Evolutionary conservation across 2,888 invertebrate genomes (phyloP), one percentile per base, ranked within the genome.

Genomic region (Merodon equestris): DNA sequence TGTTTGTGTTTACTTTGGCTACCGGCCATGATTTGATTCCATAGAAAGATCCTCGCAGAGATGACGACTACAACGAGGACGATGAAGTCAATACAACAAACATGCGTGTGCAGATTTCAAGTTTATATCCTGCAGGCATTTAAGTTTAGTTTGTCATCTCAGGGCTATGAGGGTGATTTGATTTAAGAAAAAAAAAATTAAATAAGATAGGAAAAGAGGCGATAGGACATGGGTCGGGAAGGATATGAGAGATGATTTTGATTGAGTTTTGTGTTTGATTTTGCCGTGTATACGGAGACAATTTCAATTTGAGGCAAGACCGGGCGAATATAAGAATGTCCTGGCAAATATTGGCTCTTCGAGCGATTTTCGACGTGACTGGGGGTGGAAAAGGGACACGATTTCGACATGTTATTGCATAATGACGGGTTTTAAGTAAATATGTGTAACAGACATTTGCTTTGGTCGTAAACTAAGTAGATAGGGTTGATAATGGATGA

Each of bases 1-100:
- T 71, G 71, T 63, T 63, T 71, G 47, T 60, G 61, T 71, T 71
- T 63, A 71, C 63, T 44, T 54, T 48, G 19, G 56, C 71, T 56
- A 19, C 13, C 1, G 56, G 71, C n/a, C 36, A 63, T 27, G 14
- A 50, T 56, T 71, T 45, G 63, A 63, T 51, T 51, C 42, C 40
- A 18, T 9, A 10, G 10, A 19, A 1, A 13, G 17, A 17, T n/a
- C 14, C 47, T 27, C 9, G 63, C 1, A 34, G 34, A 45, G 45
- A 17, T 14, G 12, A 27, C 10, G 36, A 15, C 15, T 44, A 47
- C 1, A 1, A 36, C 17, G 45, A n/a, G 10, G 27, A 27, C 7
- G 27, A 38, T 47, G 27, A 19, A 50, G 14, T n/a, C 40, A 42
- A 17, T 34, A 51, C 27, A 18, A 50, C 18, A 60, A 53, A 56